These are phyloP conservation scores for Hemithea aestivaria DNA, from an alignment of 2,888 invertebrate genomes.

Conservation along the genomic window DNA sequence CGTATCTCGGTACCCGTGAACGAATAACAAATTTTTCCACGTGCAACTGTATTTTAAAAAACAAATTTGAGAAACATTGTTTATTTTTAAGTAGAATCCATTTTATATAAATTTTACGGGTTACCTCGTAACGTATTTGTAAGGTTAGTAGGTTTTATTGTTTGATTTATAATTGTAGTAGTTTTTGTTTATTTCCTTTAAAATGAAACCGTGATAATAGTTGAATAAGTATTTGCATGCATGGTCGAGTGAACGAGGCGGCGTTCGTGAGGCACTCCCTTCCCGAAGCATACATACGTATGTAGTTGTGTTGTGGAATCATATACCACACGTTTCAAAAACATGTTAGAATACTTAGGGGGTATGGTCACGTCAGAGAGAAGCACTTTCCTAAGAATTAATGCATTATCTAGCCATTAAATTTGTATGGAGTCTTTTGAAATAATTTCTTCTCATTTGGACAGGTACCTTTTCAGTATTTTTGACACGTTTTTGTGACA, in stretches of 20 bases:
- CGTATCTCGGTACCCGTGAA: slow-evolving; percentile 46
- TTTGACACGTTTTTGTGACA: too few relatives aligned
- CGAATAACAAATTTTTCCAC: slow-evolving; percentile 39
- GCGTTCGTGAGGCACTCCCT: slow-evolving; percentile 73
- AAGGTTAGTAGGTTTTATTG: slow-evolving; percentile 72
- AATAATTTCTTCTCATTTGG: too few relatives aligned
- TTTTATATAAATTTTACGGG: slow-evolving; percentile 60
- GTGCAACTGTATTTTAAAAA: slow-evolving; percentile 39
- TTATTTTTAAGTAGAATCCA: slow-evolving; percentile 66
- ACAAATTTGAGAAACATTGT: slow-evolving; percentile 48
- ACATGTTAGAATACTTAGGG: too few relatives aligned
- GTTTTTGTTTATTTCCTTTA: slow-evolving; percentile 63
- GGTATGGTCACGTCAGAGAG: too few relatives aligned
- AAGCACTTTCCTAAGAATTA: too few relatives aligned
- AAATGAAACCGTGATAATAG: slow-evolving; percentile 77
- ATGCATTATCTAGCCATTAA: too few relatives aligned
- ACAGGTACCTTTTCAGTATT: too few relatives aligned
- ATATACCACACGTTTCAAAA: too few relatives aligned
- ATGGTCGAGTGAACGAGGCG: slow-evolving; percentile 58
- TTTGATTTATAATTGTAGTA: slow-evolving; percentile 63
- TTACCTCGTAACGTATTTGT: slow-evolving; percentile 71
- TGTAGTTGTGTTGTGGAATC: slow-evolving; percentile 43
- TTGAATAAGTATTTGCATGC: slow-evolving; percentile 67
- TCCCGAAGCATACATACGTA: slow-evolving; percentile 49
- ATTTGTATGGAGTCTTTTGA: too few relatives aligned